Evolutionary conservation across 1,140 invertebrate species (phyloP).

Genomic region (Rhagoletis zephyria): DNA sequence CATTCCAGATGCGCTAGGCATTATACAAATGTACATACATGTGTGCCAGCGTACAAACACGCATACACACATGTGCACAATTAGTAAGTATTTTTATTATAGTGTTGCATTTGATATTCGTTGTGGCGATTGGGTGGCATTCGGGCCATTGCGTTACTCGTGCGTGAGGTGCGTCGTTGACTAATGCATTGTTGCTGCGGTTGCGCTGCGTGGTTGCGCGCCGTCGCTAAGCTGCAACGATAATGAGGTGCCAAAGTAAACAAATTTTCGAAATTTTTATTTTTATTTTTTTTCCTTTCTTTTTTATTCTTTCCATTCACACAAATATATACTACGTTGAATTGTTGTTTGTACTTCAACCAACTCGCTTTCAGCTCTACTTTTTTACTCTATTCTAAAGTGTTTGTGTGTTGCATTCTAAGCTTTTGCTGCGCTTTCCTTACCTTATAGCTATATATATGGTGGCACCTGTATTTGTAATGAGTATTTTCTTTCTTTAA

Average conservation of each 20-base stretch:
- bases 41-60: not conserved
- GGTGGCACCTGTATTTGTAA: not conserved
- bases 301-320: slow-evolving; percentile 20
- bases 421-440: not conserved
- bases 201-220: not conserved
- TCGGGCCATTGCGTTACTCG: not conserved
- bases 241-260: slow-evolving; percentile 52
- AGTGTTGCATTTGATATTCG: not conserved
- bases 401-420: not conserved
- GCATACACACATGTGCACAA: not conserved
- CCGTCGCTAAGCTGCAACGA: not conserved
- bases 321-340: not conserved
- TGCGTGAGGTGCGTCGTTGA: not conserved
- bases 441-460: not conserved
- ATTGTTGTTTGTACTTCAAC: not conserved
- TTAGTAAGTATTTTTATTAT: not conserved
- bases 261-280: slow-evolving; percentile 22
- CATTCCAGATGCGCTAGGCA: not conserved
- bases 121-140: slow-evolving; percentile 14
- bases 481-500: not conserved
- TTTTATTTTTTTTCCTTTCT: not conserved
- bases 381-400: slow-evolving; percentile 10
- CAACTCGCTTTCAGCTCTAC: no score
- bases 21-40: not conserved
- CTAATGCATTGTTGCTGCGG: not conserved